phyloP scores from a whole-genome alignment of 2,888 invertebrate genomes.

The Gymnocheta viridis region DNA sequence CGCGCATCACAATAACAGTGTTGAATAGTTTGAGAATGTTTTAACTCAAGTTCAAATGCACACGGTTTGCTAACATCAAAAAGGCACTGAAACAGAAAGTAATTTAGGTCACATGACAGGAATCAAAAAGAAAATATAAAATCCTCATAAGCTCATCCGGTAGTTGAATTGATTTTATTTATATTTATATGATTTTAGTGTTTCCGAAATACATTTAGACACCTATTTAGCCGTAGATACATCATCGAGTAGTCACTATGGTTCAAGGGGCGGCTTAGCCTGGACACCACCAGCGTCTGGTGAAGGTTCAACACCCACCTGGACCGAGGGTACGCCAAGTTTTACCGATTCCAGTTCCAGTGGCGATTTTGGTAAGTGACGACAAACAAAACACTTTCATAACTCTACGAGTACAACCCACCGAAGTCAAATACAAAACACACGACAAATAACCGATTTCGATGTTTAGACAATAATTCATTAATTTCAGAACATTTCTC shows the following conservation, averaged over 20 bases:
- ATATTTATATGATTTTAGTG: conserved; percentile 82
- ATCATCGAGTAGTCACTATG: conserved; percentile 82
- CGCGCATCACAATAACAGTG: conserved; percentile 26
- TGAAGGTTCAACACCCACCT: conserved; percentile 97
- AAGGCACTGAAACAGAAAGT: conserved; percentile 42
- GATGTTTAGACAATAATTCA: conserved; percentile 53
- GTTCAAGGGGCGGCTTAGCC: conserved; percentile 83
- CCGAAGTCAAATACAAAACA: conserved; percentile 8
- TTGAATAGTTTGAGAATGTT: conserved; percentile 10
- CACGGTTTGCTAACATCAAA: conserved; percentile 59
- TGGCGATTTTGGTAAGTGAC: conserved; percentile 87
- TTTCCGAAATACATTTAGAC: conserved; percentile 88
- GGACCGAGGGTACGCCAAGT: conserved; percentile 99
- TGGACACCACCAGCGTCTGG: conserved; percentile 94
- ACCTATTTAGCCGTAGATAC: conserved; percentile 83
- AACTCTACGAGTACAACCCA: neutral
- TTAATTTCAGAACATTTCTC: conserved; percentile 82
- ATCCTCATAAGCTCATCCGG: conserved; percentile 66
- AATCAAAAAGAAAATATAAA: conserved; percentile 32
- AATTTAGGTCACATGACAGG: conserved; percentile 53
- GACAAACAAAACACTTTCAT: neutral
- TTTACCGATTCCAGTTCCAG: conserved; percentile 98
- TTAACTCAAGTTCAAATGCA: conserved; percentile 42
- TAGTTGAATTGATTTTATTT: conserved; percentile 70
- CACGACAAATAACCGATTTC: conserved; percentile 35